Percentiles rank a stretch among this genome's conserved stretches.
Conservation (phyloP, 2,888 invertebrate species). For the Trichacis sp. region DNA sequence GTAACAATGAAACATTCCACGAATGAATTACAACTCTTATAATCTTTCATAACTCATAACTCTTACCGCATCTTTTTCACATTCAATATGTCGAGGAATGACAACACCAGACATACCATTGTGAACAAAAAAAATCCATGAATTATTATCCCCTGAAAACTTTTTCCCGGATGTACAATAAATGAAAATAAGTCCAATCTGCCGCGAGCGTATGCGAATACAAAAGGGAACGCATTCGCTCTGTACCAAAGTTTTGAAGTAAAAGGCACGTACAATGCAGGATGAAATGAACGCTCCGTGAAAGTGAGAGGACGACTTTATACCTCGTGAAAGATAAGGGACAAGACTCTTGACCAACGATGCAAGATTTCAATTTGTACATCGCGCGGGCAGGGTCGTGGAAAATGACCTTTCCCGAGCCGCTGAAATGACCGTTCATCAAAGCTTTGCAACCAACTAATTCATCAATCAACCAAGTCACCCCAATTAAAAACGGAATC, state of each 20-base stretch:
- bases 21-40: too few relatives aligned
- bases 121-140: too few relatives aligned
- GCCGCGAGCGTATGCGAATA: too few relatives aligned
- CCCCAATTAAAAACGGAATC: not conserved
- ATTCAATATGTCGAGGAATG: too few relatives aligned
- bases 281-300: slow-evolving; percentile 28
- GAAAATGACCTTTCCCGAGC: not conserved
- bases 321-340: slow-evolving; percentile 24
- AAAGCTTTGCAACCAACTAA: not conserved
- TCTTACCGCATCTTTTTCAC: too few relatives aligned
- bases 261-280: slow-evolving; percentile 25
- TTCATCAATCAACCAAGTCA: not conserved
- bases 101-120: too few relatives aligned
- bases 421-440: not conserved
- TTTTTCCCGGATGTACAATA: too few relatives aligned
- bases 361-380: slow-evolving; percentile 11
- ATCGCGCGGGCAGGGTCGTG: not conserved
- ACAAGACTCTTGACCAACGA: slow-evolving; percentile 21
- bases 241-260: slow-evolving; percentile 6
- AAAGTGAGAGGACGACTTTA: slow-evolving; percentile 36
- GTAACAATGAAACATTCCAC: too few relatives aligned
- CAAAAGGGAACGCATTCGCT: not conserved
- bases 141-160: too few relatives aligned
- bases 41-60: too few relatives aligned
- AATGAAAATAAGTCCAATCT: too few relatives aligned